Evolutionary conservation across 2,113 vertebrate species (phyloP).

Genomic region (Shinisaurus crocodilurus): DNA sequence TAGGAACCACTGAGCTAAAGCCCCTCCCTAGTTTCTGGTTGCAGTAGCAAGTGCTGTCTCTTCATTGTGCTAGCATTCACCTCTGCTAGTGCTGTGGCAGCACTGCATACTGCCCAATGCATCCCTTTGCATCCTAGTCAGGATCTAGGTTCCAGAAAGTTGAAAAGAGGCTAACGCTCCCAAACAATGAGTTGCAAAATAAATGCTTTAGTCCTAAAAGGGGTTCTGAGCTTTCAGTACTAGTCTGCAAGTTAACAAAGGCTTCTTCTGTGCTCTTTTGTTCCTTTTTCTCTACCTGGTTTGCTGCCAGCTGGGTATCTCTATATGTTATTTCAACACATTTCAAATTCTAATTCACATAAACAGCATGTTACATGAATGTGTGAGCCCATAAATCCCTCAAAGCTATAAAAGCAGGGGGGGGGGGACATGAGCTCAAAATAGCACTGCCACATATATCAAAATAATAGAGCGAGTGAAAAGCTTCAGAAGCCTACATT

Average conservation of each 20-base stretch:
- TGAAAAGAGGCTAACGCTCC: not conserved
- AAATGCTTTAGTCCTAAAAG: not conserved
- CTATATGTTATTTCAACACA: not conserved
- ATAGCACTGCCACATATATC: constrained; percentile 34
- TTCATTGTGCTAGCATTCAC: too few species aligned
- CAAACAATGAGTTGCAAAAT: not conserved
- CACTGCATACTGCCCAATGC: too few species aligned
- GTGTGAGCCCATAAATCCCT: constrained; percentile 47
- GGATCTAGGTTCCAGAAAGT: not conserved
- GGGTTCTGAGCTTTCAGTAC: not conserved
- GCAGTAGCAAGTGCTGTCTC: too few species aligned
- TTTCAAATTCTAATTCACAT: constrained; percentile 45
- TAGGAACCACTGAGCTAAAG: not conserved
- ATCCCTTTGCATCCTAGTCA: not conserved
- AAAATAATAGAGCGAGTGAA: constrained; percentile 50
- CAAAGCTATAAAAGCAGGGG: constrained; percentile 43
- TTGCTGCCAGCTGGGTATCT: constrained; percentile 17
- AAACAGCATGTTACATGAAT: constrained; percentile 43
- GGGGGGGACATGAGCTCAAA: constrained; percentile 40
- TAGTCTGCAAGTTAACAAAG: not conserved
- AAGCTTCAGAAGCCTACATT: constrained; percentile 36
- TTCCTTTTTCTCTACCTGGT: not conserved
- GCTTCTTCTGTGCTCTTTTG: not conserved
- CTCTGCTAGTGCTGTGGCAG: too few species aligned
- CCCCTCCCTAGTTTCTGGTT: too few species aligned